phyloP scores from a whole-genome alignment of 1,140 invertebrate species.

The Scaptomyza montana region DNA sequence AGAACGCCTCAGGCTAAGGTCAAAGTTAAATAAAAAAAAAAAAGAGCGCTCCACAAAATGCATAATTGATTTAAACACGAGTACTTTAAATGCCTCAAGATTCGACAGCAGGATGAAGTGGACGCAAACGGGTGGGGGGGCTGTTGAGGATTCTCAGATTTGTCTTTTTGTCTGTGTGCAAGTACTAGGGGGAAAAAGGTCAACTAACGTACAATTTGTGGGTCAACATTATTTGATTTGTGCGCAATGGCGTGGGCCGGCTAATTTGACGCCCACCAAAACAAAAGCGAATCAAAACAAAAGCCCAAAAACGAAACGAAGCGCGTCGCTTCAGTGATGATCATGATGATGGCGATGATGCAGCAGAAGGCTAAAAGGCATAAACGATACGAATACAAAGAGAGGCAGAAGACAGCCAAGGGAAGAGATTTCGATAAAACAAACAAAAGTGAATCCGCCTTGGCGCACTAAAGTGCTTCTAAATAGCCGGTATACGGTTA shows the following conservation, averaged over 20 bases:
- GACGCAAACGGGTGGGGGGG: neutral
- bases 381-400: neutral
- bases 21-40: constrained; percentile 69
- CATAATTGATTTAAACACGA: constrained; percentile 82
- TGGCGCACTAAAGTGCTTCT: constrained; percentile 74
- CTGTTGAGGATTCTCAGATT: constrained; percentile 4
- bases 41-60: constrained; percentile 67
- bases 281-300: constrained; percentile 16
- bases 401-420: no score
- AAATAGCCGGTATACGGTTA: constrained; percentile 52
- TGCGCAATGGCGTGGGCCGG: constrained; percentile 67
- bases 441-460: constrained; percentile 81
- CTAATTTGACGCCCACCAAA: constrained; percentile 77
- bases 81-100: constrained; percentile 26
- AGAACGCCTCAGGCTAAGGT: constrained; percentile 75
- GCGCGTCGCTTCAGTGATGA: constrained; percentile 26
- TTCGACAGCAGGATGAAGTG: neutral
- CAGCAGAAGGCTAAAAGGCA: constrained; percentile 19
- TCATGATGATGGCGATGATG: constrained; percentile 9
- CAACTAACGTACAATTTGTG: constrained; percentile 82
- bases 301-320: constrained; percentile 39
- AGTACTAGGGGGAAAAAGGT: constrained; percentile 65
- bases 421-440: constrained; percentile 32
- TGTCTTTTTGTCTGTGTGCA: constrained; percentile 2
- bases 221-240: constrained; percentile 82